Base-by-base conservation (phyloP, 2,888 invertebrate species). In the Branchipolynoe longqiensis region DNA sequence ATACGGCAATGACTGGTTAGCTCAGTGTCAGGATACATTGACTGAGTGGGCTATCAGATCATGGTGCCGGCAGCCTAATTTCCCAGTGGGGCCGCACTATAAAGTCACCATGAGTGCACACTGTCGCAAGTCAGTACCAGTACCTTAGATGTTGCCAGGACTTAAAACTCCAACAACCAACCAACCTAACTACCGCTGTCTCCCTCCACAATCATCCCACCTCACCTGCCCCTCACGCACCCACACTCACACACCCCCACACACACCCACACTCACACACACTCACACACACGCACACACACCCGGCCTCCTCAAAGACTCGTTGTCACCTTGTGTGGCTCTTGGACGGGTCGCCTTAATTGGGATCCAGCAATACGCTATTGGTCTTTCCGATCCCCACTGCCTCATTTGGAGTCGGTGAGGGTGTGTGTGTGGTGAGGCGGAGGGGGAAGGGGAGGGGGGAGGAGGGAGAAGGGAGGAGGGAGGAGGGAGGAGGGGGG, bases 341-440 rank as follows among this genome's bases (percentile, higher is more conserved):
- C 69, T 22, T 31, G 62, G 62, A 56, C 56, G 56, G 69, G 38
- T 69, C 36, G 69, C 38, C 69, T n/a, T 69, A 69, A 69, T 69
- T 69, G 69, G 69, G 69, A 69, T 69, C 69, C 36, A 69, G 38
- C 69, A 69, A 69, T 69, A 33, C 69, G n/a, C 38, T 69, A 69
- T 69, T 69, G 69, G 38, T 69, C 36, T 38, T 69, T 69, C 69
- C 69, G 69, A n/a, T n/a, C n/a, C 69, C 36, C 69, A 36, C 25
- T 62, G 36, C 38, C 3, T 69, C 69, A 69, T 69, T 69, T 69
- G 36, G 38, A 69, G 69, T 36, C 36, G 25, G 56, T n/a, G 56
- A 56, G 6, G 25, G 56, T 3, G 56, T 25, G 56, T n/a, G 56
- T 3, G 56, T n/a, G 48, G 56, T n/a, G n/a, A 56, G 56, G 2